Conservation (phyloP, 2,888 invertebrate species). For the Hylaea fasciaria region DNA sequence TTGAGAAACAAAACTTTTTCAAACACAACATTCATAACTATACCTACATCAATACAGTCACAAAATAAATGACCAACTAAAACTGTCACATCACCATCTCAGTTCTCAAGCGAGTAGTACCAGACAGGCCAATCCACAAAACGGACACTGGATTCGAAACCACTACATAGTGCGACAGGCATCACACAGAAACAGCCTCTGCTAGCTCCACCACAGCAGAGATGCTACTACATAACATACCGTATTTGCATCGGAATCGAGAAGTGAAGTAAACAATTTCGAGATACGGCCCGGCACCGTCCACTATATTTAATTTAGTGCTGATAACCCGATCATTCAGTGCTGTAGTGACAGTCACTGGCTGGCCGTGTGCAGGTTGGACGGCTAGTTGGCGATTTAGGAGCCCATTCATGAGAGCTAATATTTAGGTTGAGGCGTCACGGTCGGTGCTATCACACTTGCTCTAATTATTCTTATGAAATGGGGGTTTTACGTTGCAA, state of each 20-base stretch:
- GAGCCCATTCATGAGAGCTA: conserved; percentile 12
- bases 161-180: no score
- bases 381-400: conserved; percentile 9
- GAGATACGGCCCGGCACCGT: conserved; percentile 44
- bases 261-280: conserved; percentile 36
- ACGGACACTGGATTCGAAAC: no score
- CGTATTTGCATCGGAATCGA: neutral
- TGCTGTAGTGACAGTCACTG: conserved; percentile 70
- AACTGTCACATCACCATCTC: no score
- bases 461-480: neutral
- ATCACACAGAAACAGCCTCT: no score
- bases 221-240: neutral
- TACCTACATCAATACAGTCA: no score
- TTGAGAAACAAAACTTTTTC: no score
- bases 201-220: neutral
- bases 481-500: no score
- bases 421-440: neutral
- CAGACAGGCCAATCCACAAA: no score
- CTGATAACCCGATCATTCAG: conserved; percentile 65
- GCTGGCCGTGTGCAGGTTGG: conserved; percentile 43
- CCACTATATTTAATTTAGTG: conserved; percentile 54
- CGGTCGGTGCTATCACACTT: conserved; percentile 9
- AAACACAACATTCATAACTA: no score
- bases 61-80: no score
- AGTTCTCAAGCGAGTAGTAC: no score